Conservation (phyloP, 2,797 vertebrate species). For the Mus spretus region DNA sequence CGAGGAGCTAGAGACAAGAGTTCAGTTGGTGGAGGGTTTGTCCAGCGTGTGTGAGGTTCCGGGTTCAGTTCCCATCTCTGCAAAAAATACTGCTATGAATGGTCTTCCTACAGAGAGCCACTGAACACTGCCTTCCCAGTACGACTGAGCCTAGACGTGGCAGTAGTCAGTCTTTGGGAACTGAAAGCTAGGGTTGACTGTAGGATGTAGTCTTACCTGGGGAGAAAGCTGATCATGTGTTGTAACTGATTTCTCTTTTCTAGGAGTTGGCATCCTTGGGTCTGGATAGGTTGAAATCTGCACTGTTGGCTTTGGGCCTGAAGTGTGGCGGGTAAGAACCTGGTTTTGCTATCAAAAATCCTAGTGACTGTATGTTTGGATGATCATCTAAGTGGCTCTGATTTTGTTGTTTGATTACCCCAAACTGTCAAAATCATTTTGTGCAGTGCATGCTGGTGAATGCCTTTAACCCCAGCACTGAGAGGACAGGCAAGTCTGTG, state of each 20-base stretch:
- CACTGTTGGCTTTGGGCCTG: slow-evolving; percentile 96
- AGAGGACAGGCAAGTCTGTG: background rate
- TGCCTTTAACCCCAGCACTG: background rate
- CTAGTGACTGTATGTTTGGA: background rate
- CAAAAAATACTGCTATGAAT: background rate
- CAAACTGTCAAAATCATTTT: background rate
- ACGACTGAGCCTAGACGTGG: background rate
- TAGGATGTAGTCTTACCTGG: background rate
- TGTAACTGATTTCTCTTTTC: slow-evolving; percentile 64
- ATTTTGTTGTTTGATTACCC: background rate
- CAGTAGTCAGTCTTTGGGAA: background rate
- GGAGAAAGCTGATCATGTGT: background rate
- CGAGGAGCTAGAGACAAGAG: too few species aligned
- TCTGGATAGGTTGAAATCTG: slow-evolving; percentile 98
- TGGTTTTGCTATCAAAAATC: background rate
- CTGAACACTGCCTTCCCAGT: background rate
- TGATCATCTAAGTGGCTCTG: background rate
- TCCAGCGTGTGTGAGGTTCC: background rate
- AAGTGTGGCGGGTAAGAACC: slow-evolving; percentile 97
- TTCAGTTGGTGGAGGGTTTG: background rate
- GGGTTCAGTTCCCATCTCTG: background rate
- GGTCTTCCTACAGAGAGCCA: background rate
- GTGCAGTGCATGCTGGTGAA: background rate
- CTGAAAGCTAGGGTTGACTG: background rate
- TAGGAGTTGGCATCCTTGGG: slow-evolving; percentile 98